phyloP scores from a whole-genome alignment of 2,797 vertebrate genomes.

The Karalla daura region DNA sequence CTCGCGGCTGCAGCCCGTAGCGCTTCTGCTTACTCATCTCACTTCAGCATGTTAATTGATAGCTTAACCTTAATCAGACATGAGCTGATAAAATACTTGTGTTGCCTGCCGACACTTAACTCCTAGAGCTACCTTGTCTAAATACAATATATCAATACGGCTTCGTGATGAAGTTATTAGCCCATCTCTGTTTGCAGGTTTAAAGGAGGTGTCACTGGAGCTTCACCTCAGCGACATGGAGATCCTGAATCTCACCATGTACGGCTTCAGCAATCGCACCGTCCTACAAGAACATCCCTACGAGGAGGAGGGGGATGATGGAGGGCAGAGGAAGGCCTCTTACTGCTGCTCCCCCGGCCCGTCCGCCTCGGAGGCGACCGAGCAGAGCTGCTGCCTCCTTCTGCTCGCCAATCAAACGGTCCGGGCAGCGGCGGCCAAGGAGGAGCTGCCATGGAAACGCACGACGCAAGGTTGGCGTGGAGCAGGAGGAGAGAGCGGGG shows the following conservation, averaged over 20 bases:
- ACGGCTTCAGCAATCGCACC: slow-evolving; percentile 49
- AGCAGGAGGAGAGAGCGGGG: slow-evolving; percentile 11
- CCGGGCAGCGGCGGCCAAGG: slow-evolving; percentile 34
- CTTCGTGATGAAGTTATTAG: too few relatives aligned
- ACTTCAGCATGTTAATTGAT: too few relatives aligned
- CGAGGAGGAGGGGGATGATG: slow-evolving; percentile 15
- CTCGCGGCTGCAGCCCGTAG: too few relatives aligned
- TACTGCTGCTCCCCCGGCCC: slow-evolving; percentile 64
- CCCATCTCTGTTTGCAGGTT: slow-evolving; percentile 42
- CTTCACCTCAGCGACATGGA: slow-evolving; percentile 42
- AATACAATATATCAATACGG: too few relatives aligned
- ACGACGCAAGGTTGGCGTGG: slow-evolving; percentile 64
- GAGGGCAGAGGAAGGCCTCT: slow-evolving; percentile 40
- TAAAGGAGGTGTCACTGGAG: slow-evolving; percentile 50
- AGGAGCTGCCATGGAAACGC: slow-evolving; percentile 60
- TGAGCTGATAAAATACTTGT: too few relatives aligned
- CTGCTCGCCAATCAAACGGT: slow-evolving; percentile 69
- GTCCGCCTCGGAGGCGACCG: slow-evolving; percentile 29
- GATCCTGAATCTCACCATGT: slow-evolving; percentile 64
- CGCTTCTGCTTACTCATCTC: too few relatives aligned
- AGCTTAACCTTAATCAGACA: too few relatives aligned
- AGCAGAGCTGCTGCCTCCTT: slow-evolving; percentile 74
- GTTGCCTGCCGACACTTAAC: too few relatives aligned
- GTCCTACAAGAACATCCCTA: slow-evolving; percentile 47
- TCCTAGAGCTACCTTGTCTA: too few relatives aligned